phyloP scores from a whole-genome alignment of 2,888 invertebrate genomes.

The Syrista parreyssii region DNA sequence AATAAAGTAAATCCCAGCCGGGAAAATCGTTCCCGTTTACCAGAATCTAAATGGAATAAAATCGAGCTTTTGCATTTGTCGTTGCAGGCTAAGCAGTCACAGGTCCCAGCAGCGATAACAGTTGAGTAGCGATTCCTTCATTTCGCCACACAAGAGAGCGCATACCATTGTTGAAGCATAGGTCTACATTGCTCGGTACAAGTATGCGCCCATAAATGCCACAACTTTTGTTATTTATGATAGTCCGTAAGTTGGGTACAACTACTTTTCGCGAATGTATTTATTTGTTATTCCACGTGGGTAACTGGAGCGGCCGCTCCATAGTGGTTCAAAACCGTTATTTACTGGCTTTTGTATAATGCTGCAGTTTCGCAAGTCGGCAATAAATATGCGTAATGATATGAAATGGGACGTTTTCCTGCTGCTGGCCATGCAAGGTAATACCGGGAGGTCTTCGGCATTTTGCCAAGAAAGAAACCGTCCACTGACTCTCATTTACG shows the following conservation, averaged over 20 bases:
- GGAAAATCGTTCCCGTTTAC: not conserved
- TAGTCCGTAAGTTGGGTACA: slow-evolving; percentile 47
- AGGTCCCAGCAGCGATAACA: not conserved
- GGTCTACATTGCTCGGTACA: slow-evolving; percentile 40
- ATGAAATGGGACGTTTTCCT: slow-evolving; percentile 27
- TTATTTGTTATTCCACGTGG: slow-evolving; percentile 55
- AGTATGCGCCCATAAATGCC: slow-evolving; percentile 55
- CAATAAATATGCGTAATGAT: slow-evolving; percentile 53
- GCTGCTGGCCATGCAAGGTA: slow-evolving; percentile 29
- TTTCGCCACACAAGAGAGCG: slow-evolving; percentile 6
- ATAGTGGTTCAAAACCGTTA: slow-evolving; percentile 41
- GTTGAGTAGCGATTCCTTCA: not conserved
- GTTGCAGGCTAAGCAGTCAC: not conserved
- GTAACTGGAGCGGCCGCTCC: slow-evolving; percentile 23
- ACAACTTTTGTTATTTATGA: slow-evolving; percentile 57
- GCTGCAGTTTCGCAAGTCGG: slow-evolving; percentile 36
- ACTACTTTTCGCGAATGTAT: slow-evolving; percentile 58
- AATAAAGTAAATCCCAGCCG: not conserved
- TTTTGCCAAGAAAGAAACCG: slow-evolving; percentile 19
- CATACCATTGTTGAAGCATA: slow-evolving; percentile 14
- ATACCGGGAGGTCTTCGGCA: slow-evolving; percentile 16
- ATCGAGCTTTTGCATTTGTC: not conserved
- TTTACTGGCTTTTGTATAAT: slow-evolving; percentile 42
- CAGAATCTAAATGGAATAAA: not conserved
- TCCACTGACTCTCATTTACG: not conserved